These are phyloP conservation scores for Anser brachyrhynchus DNA, from an alignment of 2,113 vertebrate species.

Conservation along the genomic window DNA sequence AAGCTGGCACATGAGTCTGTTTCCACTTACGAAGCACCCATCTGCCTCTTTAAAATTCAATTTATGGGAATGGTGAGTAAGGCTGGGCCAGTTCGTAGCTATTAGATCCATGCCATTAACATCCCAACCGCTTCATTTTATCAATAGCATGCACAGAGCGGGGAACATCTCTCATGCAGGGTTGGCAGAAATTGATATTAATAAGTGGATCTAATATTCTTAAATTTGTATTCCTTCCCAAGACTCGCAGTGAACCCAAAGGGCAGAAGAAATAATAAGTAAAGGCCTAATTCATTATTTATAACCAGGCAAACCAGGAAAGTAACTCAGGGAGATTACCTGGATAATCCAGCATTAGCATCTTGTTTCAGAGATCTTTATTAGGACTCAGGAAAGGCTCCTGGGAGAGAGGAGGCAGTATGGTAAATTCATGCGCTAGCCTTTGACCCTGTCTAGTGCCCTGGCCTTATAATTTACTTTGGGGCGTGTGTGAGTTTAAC, in stretches of 20 bases:
- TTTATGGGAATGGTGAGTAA: conserved; percentile 43
- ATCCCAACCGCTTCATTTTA: background rate
- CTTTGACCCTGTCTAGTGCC: conserved; percentile 34
- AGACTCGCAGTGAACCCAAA: conserved; percentile 39
- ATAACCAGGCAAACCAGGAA: conserved; percentile 44
- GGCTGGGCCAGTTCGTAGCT: conserved; percentile 9
- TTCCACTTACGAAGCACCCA: conserved; percentile 50
- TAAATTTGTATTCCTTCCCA: conserved; percentile 70
- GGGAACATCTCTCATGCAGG: conserved; percentile 14
- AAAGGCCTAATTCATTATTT: conserved; percentile 71
- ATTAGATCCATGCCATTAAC: conserved; percentile 52
- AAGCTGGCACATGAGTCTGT: conserved; percentile 57
- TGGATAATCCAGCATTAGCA: conserved; percentile 65
- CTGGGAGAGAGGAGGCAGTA: background rate
- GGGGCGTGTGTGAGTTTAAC: background rate
- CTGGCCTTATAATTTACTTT: background rate
- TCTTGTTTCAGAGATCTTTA: conserved; percentile 59
- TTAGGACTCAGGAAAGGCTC: conserved; percentile 39
- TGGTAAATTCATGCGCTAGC: background rate
- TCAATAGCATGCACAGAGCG: background rate
- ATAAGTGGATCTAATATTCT: conserved; percentile 62
- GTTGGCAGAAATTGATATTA: conserved; percentile 60
- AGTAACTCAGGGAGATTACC: conserved; percentile 63
- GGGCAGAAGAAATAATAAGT: conserved; percentile 71
- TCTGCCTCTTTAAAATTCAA: conserved; percentile 65